Conservation (phyloP, 1,140 invertebrate genomes). For the Meloidogyne floridensis region DNA sequence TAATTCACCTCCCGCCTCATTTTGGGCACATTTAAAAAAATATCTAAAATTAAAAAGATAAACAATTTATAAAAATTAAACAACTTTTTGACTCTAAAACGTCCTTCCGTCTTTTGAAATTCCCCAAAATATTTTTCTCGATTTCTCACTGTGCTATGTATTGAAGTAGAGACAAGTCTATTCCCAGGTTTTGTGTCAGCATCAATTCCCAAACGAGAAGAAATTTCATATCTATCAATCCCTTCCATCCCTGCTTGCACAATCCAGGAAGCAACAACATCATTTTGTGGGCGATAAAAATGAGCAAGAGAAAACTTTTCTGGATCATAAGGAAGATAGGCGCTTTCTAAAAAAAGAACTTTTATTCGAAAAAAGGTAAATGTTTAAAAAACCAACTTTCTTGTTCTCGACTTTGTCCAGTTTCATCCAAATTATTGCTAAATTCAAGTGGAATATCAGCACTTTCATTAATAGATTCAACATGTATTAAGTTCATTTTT, state of each 20-base stretch:
- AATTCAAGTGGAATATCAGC: not conserved
- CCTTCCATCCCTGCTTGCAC: constrained; percentile 44
- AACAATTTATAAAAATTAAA: not conserved
- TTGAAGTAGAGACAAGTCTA: constrained; percentile 52
- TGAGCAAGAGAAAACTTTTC: constrained; percentile 31
- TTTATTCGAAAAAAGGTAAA: not conserved
- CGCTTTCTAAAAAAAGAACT: constrained; percentile 19
- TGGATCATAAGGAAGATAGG: constrained; percentile 44
- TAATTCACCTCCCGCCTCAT: constrained; percentile 21
- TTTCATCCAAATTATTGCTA: not conserved
- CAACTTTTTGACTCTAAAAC: constrained; percentile 54
- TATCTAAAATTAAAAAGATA: constrained; percentile 23
- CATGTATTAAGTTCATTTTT: not conserved
- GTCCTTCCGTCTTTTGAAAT: constrained; percentile 64
- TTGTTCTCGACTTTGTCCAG: not conserved
- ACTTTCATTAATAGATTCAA: not conserved
- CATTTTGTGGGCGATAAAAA: constrained; percentile 47
- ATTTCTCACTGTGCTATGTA: constrained; percentile 38
- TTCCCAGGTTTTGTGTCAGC: constrained; percentile 52
- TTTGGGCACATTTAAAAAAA: constrained; percentile 12
- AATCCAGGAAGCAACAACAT: constrained; percentile 43
- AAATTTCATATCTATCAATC: constrained; percentile 51
- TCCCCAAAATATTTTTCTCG: constrained; percentile 57
- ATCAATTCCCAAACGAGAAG: constrained; percentile 42
- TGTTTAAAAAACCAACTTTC: not conserved